Percentiles rank a stretch among this genome's conserved stretches.
phyloP scores from a whole-genome alignment of 2,113 vertebrate genomes.

The Myiozetetes cayanensis region DNA sequence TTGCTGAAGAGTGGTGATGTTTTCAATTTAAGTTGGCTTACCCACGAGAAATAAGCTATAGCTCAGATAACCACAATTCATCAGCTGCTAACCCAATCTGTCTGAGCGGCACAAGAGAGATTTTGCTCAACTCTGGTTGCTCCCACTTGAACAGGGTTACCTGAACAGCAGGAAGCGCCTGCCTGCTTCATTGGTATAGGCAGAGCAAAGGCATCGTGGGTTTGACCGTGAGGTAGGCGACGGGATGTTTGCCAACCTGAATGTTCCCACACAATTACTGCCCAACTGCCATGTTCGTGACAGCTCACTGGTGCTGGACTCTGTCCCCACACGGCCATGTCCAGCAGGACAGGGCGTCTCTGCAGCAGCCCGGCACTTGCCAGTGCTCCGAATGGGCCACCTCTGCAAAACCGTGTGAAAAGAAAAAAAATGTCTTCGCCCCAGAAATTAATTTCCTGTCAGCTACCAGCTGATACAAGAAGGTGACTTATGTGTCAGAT shows the following conservation, averaged over 20 bases:
- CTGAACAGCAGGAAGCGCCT: neutral
- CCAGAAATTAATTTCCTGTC: neutral
- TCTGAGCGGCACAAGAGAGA: neutral
- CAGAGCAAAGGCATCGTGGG: accelerated
- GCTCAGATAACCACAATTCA: constrained; percentile 50
- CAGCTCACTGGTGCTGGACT: neutral
- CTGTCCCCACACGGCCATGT: accelerated
- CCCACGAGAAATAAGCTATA: constrained; percentile 35
- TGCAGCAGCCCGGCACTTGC: accelerated
- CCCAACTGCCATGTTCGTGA: neutral
- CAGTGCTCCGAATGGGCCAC: neutral
- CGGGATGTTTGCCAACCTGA: accelerated
- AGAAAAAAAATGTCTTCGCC: neutral
- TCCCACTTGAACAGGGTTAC: neutral
- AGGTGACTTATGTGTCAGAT: neutral
- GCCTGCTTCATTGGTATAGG: neutral
- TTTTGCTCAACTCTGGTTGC: neutral
- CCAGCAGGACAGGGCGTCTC: neutral
- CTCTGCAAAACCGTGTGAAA: neutral
- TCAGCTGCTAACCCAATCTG: neutral
- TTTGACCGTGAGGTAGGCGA: neutral
- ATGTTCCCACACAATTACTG: neutral
- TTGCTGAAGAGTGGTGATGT: constrained; percentile 32
- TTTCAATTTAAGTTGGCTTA: constrained; percentile 28
- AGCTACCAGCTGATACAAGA: neutral